phyloP scores from a whole-genome alignment of 2,797 vertebrate species.

The Onychomys torridus region DNA sequence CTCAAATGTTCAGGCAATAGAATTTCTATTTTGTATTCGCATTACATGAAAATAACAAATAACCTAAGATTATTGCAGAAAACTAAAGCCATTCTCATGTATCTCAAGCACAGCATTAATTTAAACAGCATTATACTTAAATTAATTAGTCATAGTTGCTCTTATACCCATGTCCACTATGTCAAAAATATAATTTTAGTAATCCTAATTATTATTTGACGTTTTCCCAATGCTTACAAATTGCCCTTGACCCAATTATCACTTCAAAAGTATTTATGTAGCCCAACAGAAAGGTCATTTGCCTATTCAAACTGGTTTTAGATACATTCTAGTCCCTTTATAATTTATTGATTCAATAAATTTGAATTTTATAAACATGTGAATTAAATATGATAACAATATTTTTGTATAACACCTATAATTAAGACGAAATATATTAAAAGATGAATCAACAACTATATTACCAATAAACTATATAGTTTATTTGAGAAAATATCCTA shows the following conservation, averaged over 20 bases:
- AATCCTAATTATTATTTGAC: constrained; percentile 1
- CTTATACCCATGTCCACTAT: background rate
- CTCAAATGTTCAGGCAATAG: background rate
- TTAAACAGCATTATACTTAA: background rate
- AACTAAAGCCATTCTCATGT: background rate
- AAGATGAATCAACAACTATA: background rate
- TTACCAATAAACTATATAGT: background rate
- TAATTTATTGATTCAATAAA: background rate
- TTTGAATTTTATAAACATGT: constrained; percentile 15
- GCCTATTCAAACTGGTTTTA: background rate
- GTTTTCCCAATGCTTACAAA: background rate
- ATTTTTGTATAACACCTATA: background rate
- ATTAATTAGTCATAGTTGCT: background rate
- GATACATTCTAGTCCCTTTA: background rate
- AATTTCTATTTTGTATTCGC: background rate
- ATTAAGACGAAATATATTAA: background rate
- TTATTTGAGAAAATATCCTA: background rate
- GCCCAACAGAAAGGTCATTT: background rate
- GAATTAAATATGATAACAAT: background rate
- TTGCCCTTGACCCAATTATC: background rate
- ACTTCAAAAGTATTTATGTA: background rate
- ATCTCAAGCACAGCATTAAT: background rate
- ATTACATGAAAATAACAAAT: background rate
- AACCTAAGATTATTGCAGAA: constrained; percentile 29
- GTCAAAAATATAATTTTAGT: background rate